phyloP scores from a whole-genome alignment of 2,888 invertebrate species.

The Ganaspis brasiliensis region DNA sequence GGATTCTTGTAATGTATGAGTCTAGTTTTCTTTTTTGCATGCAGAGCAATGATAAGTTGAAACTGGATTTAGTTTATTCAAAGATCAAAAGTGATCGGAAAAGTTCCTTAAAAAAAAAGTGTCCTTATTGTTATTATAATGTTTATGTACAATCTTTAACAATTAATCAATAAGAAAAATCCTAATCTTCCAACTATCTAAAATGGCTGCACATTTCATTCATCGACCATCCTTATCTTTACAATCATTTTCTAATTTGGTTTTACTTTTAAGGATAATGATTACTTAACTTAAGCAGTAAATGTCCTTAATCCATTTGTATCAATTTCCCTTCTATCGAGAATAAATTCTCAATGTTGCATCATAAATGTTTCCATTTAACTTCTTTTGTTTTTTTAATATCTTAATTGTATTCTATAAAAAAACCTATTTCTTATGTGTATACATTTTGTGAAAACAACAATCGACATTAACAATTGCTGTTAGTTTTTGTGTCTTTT shows the following conservation, averaged over 20 bases:
- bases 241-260: slow-evolving; percentile 19
- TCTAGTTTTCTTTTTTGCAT: neutral
- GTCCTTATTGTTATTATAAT: neutral
- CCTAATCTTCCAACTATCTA: neutral
- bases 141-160: neutral
- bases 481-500: no score
- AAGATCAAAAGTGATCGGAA: neutral
- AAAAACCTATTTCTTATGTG: slow-evolving; percentile 1
- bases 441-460: neutral
- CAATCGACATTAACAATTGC: neutral
- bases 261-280: neutral
- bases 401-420: slow-evolving; percentile 3
- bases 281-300: neutral
- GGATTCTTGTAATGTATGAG: slow-evolving; percentile 2
- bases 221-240: neutral
- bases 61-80: neutral
- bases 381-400: neutral
- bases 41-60: neutral
- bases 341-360: slow-evolving; percentile 14
- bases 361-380: slow-evolving; percentile 1
- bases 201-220: neutral
- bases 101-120: neutral
- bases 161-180: neutral
- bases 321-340: neutral
- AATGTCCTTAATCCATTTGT: neutral